Evolutionary conservation across 1,140 invertebrate species (phyloP), one percentile per base, ranked within the genome.

Genomic region (Drosophila ambigua): DNA sequence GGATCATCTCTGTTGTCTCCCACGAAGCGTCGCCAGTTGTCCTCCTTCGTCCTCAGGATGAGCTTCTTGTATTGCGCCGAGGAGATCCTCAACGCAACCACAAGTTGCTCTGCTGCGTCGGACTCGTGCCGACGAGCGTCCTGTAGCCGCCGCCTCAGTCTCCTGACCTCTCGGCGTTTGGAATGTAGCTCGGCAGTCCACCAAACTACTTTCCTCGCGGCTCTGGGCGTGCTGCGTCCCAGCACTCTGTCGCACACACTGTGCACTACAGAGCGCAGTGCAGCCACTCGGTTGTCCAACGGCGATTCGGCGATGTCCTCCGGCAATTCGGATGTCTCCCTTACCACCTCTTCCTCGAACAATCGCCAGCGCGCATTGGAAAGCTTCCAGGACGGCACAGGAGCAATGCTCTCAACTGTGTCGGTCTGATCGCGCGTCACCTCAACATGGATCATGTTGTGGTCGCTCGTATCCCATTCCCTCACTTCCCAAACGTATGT

Each of bases 401-500:
- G 20, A 20, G 20, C 20, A 20, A 20, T 20, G 20, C 20, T 20
- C 20, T 20, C 20, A 20, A 20, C 20, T 20, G 20, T 20, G 1
- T 2, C 20, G 20, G 20, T 20, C 20, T 0, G 20, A 20, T 20
- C 20, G 2, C 20, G 20, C 20, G 20, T 20, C 20, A 20, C 44
- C n/a, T 46, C 16, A 20, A 16, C 44, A 46, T 31, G 16, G 44
- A 20, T 7, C 44, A 31, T 20, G 20, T 20, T 20, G 20, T 20
- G 20, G 20, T 20, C 20, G 20, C 20, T 20, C 20, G 20, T 20
- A 20, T 20, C 20, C 20, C 20, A 20, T 20, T 75, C 54, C 11
- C 20, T n/a, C 50, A 75, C 66, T 50, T 41, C 65, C 67, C 67
- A 72, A 13, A 58, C 67, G 24, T 71, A 71, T 46, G 57, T 50